These are phyloP conservation scores for Pan troglodytes DNA, from an alignment of 2,113 vertebrate genomes.

Conservation along the genomic window NHGRI_mPanTro3-v2.1_pri NC_086015.1:198472001-198472500, in stretches of 20 bases:
- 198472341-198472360: slow-evolving; percentile 62
- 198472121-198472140: slow-evolving; percentile 35
- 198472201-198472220: slow-evolving; percentile 45
- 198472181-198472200: slow-evolving; percentile 44
- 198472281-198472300: slow-evolving; percentile 76
- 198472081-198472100: slow-evolving; percentile 17
- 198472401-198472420: slow-evolving; percentile 43
- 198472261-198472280: slow-evolving; percentile 55
- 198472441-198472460: slow-evolving; percentile 73
- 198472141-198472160: neutral
- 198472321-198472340: slow-evolving; percentile 60
- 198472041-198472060: neutral
- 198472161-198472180: slow-evolving; percentile 55
- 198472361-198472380: slow-evolving; percentile 55
- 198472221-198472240: slow-evolving; percentile 55
- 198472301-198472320: slow-evolving; percentile 79
- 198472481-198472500: slow-evolving; percentile 71
- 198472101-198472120: neutral
- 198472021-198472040: slow-evolving; percentile 28
- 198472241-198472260: slow-evolving; percentile 63
- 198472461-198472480: slow-evolving; percentile 60
- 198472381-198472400: slow-evolving; percentile 51
- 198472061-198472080: neutral
- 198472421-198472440: slow-evolving; percentile 59
- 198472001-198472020: slow-evolving; percentile 26